These are phyloP conservation scores for Planococcus citri DNA, from an alignment of 1,140 invertebrate species.

Conservation along the genomic window DNA sequence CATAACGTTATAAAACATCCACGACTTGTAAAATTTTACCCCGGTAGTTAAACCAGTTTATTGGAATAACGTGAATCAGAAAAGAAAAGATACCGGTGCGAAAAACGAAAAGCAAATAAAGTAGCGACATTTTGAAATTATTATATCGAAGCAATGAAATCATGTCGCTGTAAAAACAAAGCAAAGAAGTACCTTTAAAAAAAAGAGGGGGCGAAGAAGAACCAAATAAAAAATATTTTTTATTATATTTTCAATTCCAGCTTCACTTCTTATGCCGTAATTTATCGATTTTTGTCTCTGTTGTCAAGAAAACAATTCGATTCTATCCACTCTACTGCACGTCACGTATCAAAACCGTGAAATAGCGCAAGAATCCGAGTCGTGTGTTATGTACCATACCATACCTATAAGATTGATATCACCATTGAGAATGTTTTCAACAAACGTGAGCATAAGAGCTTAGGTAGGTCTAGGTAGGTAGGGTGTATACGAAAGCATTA, in stretches of 20 bases:
- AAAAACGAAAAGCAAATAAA: not conserved
- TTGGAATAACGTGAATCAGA: not conserved
- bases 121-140: not conserved
- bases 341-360: not conserved
- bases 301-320: not conserved
- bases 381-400: too few relatives aligned
- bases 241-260: constrained; percentile 3
- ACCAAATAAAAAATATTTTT: not conserved
- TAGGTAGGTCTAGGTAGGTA: too few relatives aligned
- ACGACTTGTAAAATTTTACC: too few relatives aligned
- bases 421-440: not conserved
- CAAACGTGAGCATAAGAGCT: not conserved
- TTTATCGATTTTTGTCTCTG: not conserved
- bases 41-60: not conserved
- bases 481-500: not conserved
- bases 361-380: too few relatives aligned
- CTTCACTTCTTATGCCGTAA: not conserved
- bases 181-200: too few relatives aligned
- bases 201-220: too few relatives aligned
- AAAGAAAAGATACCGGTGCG: not conserved
- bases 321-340: not conserved
- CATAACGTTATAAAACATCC: too few relatives aligned
- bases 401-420: constrained; percentile 1
- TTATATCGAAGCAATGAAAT: not conserved
- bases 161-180: not conserved